Conservation (phyloP, 2,888 invertebrate species). For the Hipparchia sbordonii region DNA sequence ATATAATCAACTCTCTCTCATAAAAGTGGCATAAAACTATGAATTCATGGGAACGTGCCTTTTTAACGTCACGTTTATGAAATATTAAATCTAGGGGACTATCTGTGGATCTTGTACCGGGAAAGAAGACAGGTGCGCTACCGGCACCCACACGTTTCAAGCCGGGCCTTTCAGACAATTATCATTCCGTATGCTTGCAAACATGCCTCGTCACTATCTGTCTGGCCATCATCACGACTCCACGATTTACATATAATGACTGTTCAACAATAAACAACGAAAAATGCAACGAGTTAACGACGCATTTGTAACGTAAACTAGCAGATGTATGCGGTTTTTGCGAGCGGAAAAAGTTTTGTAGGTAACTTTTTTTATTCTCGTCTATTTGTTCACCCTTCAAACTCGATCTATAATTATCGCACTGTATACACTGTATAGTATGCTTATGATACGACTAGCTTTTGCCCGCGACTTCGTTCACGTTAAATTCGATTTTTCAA, state of each 20-base stretch:
- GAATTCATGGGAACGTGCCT: slow-evolving; percentile 65
- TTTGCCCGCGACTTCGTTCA: no score
- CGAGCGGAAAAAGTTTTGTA: background rate
- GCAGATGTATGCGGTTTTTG: slow-evolving; percentile 11
- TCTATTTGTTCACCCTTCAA: background rate
- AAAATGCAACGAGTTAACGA: slow-evolving; percentile 57
- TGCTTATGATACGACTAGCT: background rate
- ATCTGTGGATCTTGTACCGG: slow-evolving; percentile 61
- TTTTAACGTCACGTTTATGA: slow-evolving; percentile 77
- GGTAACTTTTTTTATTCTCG: background rate
- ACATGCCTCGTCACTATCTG: slow-evolving; percentile 80
- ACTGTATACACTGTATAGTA: background rate
- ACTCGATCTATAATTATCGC: background rate
- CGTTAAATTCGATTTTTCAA: no score
- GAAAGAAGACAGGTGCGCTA: slow-evolving; percentile 69
- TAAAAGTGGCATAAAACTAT: slow-evolving; percentile 39
- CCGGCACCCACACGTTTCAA: slow-evolving; percentile 57
- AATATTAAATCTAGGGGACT: slow-evolving; percentile 73
- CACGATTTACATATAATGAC: slow-evolving; percentile 82
- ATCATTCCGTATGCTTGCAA: slow-evolving; percentile 78
- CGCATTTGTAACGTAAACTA: slow-evolving; percentile 56
- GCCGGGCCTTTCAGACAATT: slow-evolving; percentile 68
- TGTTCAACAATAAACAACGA: slow-evolving; percentile 78
- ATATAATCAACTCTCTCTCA: slow-evolving; percentile 13
- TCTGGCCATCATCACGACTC: slow-evolving; percentile 78